These are phyloP conservation scores for Nesogale talazaci DNA, from an alignment of 2,113 vertebrate genomes.

Conservation along the genomic window DNA sequence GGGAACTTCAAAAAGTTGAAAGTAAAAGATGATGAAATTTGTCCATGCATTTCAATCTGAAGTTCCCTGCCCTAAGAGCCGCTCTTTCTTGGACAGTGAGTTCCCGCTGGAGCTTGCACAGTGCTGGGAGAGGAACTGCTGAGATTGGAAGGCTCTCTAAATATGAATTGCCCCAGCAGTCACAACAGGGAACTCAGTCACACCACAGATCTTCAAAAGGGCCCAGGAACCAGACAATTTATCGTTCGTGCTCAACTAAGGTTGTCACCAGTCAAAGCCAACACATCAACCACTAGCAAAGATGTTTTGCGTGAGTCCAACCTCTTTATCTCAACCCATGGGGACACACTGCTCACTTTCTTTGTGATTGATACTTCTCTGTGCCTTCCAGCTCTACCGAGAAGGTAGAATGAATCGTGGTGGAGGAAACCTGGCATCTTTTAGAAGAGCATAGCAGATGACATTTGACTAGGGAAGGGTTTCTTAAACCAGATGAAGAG, in stretches of 20 bases:
- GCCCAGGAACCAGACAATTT: neutral
- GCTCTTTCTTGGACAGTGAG: too few relatives aligned
- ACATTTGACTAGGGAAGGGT: neutral
- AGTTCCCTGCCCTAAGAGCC: too few relatives aligned
- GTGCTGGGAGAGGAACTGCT: too few relatives aligned
- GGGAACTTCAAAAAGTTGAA: too few relatives aligned
- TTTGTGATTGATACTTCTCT: neutral
- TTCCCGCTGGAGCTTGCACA: too few relatives aligned
- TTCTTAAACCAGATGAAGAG: neutral
- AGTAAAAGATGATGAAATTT: too few relatives aligned
- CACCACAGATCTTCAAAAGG: neutral
- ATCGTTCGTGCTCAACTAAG: neutral
- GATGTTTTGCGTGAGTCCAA: neutral
- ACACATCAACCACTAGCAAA: neutral
- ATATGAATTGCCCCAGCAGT: neutral
- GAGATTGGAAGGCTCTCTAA: neutral
- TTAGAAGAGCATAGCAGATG: neutral
- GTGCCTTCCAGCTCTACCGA: neutral
- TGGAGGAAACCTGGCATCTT: neutral
- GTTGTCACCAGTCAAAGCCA: neutral
- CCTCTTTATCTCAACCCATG: constrained; percentile 22
- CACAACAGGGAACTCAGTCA: neutral
- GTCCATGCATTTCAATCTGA: too few relatives aligned
- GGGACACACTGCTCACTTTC: neutral
- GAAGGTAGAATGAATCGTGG: neutral